These are phyloP conservation scores for Oophaga sylvatica DNA, from an alignment of 2,797 vertebrate genomes.

Conservation along the genomic window DNA sequence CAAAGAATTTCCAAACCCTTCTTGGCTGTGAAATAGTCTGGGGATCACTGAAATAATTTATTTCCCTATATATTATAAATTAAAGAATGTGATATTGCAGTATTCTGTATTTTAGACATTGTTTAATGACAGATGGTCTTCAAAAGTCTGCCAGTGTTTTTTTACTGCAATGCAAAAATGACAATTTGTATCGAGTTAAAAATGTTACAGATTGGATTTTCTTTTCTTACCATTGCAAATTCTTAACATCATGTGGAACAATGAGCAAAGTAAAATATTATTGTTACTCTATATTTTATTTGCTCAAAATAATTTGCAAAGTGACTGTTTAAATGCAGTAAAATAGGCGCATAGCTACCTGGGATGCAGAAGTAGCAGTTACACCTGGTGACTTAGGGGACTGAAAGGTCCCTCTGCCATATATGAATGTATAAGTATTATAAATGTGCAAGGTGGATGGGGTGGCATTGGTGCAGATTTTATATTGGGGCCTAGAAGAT, in stretches of 20 bases:
- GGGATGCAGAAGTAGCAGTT: too few species aligned
- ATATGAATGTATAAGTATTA: too few species aligned
- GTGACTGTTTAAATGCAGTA: not conserved
- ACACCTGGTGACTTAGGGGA: too few species aligned
- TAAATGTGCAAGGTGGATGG: too few species aligned
- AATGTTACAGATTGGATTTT: constrained; percentile 9
- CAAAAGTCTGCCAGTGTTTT: constrained; percentile 1
- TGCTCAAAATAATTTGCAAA: not conserved
- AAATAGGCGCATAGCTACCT: too few species aligned
- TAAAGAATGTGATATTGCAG: constrained; percentile 16
- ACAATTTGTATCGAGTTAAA: not conserved
- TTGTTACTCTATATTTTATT: not conserved
- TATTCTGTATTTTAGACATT: constrained; percentile 22
- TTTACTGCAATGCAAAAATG: constrained; percentile 1
- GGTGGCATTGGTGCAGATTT: too few species aligned
- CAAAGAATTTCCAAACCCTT: constrained; percentile 48
- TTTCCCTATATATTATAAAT: constrained; percentile 50
- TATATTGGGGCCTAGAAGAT: too few species aligned
- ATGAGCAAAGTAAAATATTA: not conserved
- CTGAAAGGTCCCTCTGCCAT: too few species aligned
- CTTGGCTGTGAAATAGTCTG: constrained; percentile 49
- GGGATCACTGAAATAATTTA: constrained; percentile 41
- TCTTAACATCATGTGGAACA: too few species aligned
- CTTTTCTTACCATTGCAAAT: not conserved
- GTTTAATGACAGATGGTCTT: constrained; percentile 41